These are phyloP conservation scores for Drosophila neocordata DNA, from an alignment of 1,140 invertebrate genomes.

Conservation along the genomic window DNA sequence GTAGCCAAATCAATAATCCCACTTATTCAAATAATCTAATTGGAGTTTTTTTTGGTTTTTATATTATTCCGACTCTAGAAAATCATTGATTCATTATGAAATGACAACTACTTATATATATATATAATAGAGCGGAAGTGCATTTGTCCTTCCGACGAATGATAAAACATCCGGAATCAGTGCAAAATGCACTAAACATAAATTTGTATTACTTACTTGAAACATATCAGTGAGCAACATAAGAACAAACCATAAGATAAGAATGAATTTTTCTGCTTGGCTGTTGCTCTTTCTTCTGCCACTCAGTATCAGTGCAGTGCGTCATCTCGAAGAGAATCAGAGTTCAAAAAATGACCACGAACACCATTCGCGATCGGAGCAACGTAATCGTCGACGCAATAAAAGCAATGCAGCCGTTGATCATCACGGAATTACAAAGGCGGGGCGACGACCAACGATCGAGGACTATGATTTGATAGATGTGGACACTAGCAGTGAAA, in stretches of 20 bases:
- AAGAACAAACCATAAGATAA: conserved; percentile 29
- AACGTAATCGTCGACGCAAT: conserved; percentile 32
- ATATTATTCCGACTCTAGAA: background rate
- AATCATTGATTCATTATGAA: conserved; percentile 36
- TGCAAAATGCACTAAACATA: conserved; percentile 51
- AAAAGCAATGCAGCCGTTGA: conserved; percentile 43
- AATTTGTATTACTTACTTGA: background rate
- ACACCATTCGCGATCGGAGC: conserved; percentile 22
- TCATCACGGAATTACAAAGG: conserved; percentile 23
- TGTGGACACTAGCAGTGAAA: conserved; percentile 53
- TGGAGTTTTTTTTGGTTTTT: conserved; percentile 25
- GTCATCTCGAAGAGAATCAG: conserved; percentile 47
- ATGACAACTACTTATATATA: background rate
- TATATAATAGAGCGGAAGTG: background rate
- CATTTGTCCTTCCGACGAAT: conserved; percentile 12
- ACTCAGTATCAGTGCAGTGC: conserved; percentile 35
- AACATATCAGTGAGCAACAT: conserved; percentile 35
- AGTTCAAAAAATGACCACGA: conserved; percentile 39
- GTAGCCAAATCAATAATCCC: conserved; percentile 45
- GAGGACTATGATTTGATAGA: conserved; percentile 62
- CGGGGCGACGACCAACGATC: conserved; percentile 3
- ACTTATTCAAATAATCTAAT: conserved; percentile 43
- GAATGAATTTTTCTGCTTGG: conserved; percentile 48
- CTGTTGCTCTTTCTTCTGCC: conserved; percentile 36
- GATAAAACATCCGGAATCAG: conserved; percentile 19